Conservation (phyloP, 2,113 vertebrate genomes). For the Neomonachus schauinslandi region DNA sequence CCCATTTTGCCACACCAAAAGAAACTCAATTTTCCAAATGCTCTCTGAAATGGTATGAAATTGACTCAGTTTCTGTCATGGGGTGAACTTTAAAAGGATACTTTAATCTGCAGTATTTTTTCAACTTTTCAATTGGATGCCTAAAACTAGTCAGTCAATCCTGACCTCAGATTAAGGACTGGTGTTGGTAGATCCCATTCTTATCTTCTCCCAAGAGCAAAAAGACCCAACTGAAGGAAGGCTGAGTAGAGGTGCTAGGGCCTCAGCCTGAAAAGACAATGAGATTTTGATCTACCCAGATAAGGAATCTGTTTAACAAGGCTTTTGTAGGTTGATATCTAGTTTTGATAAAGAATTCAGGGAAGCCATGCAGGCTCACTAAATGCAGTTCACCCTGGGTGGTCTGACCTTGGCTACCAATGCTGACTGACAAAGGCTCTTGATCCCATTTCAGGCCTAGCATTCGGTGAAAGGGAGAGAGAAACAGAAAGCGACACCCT, state of each 20-base stretch:
- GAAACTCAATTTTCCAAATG: background rate
- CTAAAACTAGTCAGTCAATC: background rate
- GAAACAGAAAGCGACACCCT: background rate
- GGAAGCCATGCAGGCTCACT: background rate
- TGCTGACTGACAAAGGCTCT: background rate
- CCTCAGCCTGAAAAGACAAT: background rate
- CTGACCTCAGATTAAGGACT: background rate
- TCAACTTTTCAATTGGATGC: background rate
- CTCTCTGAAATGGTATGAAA: slow-evolving; percentile 11
- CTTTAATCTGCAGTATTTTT: slow-evolving; percentile 71
- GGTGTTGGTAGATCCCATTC: background rate
- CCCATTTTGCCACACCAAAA: background rate
- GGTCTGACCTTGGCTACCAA: background rate
- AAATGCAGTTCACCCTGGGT: background rate
- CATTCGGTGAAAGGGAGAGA: background rate
- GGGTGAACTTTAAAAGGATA: slow-evolving; percentile 74
- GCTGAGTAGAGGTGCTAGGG: background rate
- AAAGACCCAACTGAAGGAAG: background rate
- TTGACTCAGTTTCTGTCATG: background rate
- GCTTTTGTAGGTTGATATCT: background rate
- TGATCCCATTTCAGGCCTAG: background rate
- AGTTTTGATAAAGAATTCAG: background rate
- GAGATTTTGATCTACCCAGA: background rate
- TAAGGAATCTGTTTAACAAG: background rate
- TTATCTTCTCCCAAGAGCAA: background rate